Evolutionary conservation across 2,113 vertebrate species (phyloP).

Genomic region (Syngnathoides biaculeatus): DNA sequence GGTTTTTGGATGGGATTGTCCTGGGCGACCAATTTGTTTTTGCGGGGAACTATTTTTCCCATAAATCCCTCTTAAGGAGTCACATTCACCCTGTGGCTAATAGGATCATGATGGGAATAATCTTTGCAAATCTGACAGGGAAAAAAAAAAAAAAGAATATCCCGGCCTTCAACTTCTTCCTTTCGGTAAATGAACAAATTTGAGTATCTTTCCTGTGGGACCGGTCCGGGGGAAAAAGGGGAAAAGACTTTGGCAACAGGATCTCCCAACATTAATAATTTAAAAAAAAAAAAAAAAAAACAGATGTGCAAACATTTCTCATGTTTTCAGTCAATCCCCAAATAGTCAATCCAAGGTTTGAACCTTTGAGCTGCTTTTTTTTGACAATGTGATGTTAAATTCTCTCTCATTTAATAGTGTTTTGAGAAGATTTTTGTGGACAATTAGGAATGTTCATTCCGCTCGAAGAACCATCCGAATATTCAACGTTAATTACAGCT

Average conservation of each 20-base stretch:
- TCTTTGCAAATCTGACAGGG: constrained; percentile 76
- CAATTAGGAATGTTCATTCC: too few species aligned
- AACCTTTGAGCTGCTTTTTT: too few species aligned
- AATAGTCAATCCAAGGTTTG: too few species aligned
- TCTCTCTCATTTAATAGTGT: too few species aligned
- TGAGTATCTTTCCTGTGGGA: constrained; percentile 78
- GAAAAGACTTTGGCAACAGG: constrained; percentile 11
- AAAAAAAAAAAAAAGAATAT: constrained; percentile 60
- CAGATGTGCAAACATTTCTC: too few species aligned
- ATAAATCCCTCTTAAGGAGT: constrained; percentile 79
- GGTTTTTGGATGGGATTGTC: constrained; percentile 40
- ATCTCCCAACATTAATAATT: too few species aligned
- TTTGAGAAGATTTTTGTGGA: too few species aligned
- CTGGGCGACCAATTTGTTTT: constrained; percentile 57
- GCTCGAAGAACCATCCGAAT: too few species aligned
- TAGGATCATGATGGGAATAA: constrained; percentile 79
- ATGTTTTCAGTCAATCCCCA: too few species aligned
- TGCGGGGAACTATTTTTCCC: constrained; percentile 69
- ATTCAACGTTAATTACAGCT: too few species aligned
- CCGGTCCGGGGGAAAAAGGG: constrained; percentile 12
- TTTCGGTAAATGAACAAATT: constrained; percentile 75
- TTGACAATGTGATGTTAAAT: too few species aligned
- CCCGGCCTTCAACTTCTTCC: constrained; percentile 78
- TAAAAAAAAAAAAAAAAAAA: too few species aligned
- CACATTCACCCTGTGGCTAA: constrained; percentile 76